These are phyloP conservation scores for Drosophila sturtevanti DNA, from an alignment of 1,140 invertebrate species.

Conservation along the genomic window DNA sequence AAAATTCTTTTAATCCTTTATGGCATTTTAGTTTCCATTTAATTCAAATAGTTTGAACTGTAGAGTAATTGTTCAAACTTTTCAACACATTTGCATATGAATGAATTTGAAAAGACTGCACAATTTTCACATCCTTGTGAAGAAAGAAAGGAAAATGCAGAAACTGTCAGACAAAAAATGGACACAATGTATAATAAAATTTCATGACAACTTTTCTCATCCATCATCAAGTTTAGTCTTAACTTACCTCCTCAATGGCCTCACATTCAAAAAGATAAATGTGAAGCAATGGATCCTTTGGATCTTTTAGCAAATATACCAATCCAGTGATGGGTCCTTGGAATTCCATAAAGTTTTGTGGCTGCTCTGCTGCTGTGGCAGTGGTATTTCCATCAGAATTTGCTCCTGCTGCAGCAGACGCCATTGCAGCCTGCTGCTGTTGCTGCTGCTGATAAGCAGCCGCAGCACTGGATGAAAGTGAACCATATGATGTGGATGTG, in stretches of 20 bases:
- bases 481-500: slow-evolving; percentile 78
- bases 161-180: slow-evolving; percentile 29
- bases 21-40: slow-evolving; percentile 40
- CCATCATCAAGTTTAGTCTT: slow-evolving; percentile 23
- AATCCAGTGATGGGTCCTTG: slow-evolving; percentile 77
- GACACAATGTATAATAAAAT: slow-evolving; percentile 37
- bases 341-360: slow-evolving; percentile 82
- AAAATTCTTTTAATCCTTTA: slow-evolving; percentile 26
- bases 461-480: slow-evolving; percentile 72
- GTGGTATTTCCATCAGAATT: slow-evolving; percentile 14
- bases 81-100: slow-evolving; percentile 59
- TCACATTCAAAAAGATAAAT: slow-evolving; percentile 87
- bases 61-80: slow-evolving; percentile 51
- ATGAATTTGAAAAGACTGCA: slow-evolving; percentile 43
- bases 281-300: slow-evolving; percentile 85
- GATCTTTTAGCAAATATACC: slow-evolving; percentile 86
- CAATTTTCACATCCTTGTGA: slow-evolving; percentile 42
- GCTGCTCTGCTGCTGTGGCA: slow-evolving; percentile 47
- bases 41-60: slow-evolving; percentile 38
- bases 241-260: slow-evolving; percentile 86
- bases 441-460: slow-evolving; percentile 66
- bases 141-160: slow-evolving; percentile 9
- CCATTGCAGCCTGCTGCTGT: slow-evolving; percentile 32
- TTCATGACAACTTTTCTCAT: slow-evolving; percentile 53
- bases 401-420: slow-evolving; percentile 44